These are phyloP conservation scores for Xenentodon cancila DNA, from an alignment of 2,797 vertebrate species.

Conservation along the genomic window DNA sequence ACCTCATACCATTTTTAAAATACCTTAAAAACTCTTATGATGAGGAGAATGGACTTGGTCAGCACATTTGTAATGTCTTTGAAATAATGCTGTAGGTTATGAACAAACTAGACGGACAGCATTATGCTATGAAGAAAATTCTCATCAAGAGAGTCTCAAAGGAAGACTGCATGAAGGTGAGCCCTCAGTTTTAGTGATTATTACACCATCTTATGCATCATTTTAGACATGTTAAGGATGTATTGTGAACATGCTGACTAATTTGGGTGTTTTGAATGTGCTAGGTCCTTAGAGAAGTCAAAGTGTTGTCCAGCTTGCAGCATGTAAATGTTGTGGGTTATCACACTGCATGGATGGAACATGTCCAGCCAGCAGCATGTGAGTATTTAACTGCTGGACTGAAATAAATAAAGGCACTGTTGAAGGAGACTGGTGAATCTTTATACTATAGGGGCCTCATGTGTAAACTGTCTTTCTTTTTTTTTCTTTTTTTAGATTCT, in stretches of 20 bases:
- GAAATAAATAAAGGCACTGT: neutral
- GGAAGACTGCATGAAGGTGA: constrained; percentile 95
- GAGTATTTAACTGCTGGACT: constrained; percentile 35
- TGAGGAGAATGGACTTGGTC: neutral
- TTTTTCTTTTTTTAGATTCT: constrained; percentile 61
- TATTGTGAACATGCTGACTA: neutral
- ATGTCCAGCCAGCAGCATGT: constrained; percentile 84
- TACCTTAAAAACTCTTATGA: neutral
- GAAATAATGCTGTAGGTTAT: constrained; percentile 83
- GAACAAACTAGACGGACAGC: constrained; percentile 95
- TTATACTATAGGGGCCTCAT: neutral
- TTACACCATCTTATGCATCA: neutral
- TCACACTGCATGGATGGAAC: constrained; percentile 98
- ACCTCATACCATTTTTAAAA: neutral
- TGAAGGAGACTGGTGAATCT: neutral
- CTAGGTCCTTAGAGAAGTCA: constrained; percentile 95
- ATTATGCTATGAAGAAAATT: constrained; percentile 97
- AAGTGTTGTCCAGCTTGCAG: constrained; percentile 94
- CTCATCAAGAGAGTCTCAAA: constrained; percentile 93
- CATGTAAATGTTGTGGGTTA: constrained; percentile 94
- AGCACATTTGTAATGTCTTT: neutral
- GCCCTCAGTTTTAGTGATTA: neutral
- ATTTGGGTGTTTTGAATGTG: neutral
- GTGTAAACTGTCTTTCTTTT: constrained; percentile 15
- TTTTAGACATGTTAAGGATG: neutral